phyloP scores from a whole-genome alignment of 2,888 invertebrate species.

The Pristionchus maxplancki region DNA sequence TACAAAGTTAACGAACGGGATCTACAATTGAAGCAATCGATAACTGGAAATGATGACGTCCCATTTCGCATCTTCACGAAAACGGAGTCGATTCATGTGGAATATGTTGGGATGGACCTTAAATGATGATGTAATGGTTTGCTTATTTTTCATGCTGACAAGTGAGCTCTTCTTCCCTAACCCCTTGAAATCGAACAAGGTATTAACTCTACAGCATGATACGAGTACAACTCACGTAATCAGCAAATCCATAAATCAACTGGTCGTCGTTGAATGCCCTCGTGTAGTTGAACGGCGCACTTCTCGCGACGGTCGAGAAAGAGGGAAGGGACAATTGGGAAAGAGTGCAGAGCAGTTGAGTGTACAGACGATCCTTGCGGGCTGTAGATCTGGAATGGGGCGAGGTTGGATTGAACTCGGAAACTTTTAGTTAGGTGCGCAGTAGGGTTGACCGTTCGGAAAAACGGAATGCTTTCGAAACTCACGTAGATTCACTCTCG shows the following conservation, averaged over 20 bases:
- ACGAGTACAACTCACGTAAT: background rate
- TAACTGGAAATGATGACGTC: background rate
- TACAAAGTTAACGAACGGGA: background rate
- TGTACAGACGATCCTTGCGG: background rate
- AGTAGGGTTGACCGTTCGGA: no score
- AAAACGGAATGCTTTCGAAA: no score
- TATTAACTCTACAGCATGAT: no score
- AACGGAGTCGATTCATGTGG: background rate
- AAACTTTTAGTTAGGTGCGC: no score
- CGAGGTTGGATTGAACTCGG: background rate
- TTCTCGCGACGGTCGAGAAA: background rate
- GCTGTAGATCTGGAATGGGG: background rate
- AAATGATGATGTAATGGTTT: background rate
- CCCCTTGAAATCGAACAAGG: no score
- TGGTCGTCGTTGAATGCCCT: background rate
- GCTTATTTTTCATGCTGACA: background rate
- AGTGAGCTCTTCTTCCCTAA: no score
- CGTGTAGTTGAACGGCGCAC: background rate
- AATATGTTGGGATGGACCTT: background rate
- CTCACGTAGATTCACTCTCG: no score
- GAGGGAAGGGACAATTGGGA: slow-evolving; percentile 7
- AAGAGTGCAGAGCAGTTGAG: background rate
- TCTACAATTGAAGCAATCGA: background rate
- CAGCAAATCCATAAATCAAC: background rate
- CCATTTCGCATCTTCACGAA: background rate